These are phyloP conservation scores for Sinocyclocheilus maitianheensis DNA, from an alignment of 2,113 vertebrate genomes.

Conservation along the genomic window DNA sequence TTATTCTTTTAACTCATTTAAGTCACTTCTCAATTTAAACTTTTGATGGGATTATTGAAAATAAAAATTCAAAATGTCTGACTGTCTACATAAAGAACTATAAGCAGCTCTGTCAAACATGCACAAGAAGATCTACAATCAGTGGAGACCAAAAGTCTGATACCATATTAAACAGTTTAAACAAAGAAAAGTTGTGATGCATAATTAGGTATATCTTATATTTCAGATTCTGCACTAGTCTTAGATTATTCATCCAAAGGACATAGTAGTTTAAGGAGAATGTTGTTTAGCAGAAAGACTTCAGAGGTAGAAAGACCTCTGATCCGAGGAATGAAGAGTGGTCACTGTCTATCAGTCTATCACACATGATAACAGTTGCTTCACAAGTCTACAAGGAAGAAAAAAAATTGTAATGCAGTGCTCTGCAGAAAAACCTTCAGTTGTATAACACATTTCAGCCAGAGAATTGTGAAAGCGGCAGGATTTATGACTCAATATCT, in stretches of 20 bases:
- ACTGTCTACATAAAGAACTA: neutral
- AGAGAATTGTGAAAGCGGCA: slow-evolving; percentile 24
- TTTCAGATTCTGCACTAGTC: neutral
- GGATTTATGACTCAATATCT: neutral
- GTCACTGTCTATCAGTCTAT: neutral
- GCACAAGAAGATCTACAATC: neutral
- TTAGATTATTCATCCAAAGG: neutral
- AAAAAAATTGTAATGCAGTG: neutral
- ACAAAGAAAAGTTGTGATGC: neutral
- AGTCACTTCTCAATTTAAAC: neutral
- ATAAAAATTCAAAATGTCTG: neutral
- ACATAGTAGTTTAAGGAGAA: neutral
- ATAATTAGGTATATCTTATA: neutral
- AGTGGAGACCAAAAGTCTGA: neutral
- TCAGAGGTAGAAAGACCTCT: neutral
- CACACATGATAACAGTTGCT: neutral
- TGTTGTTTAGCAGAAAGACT: neutral
- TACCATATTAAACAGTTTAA: neutral
- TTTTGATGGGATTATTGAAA: neutral
- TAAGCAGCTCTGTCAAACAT: neutral
- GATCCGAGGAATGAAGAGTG: neutral
- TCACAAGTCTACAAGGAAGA: neutral
- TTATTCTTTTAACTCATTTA: neutral
- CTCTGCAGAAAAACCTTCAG: neutral
- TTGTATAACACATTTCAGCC: neutral